Percentiles rank a stretch among this genome's conserved stretches.
These are phyloP conservation scores for Sinhomidia bicolor DNA, from an alignment of 2,888 invertebrate genomes.

Conservation along the genomic window DNA sequence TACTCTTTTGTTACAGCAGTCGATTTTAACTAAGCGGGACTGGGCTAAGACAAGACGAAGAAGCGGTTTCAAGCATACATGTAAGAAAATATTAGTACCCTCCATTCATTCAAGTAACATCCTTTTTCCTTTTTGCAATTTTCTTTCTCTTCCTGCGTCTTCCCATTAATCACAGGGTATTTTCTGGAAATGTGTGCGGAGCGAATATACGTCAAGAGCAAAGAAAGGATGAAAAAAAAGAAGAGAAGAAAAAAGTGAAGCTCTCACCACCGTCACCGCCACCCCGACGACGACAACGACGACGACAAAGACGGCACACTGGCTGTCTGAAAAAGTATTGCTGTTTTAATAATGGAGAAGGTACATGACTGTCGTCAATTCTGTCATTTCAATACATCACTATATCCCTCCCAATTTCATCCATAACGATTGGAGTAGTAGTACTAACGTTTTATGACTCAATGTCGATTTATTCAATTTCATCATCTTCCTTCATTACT, in stretches of 20 bases:
- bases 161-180: constrained; percentile 44
- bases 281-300: background rate
- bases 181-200: background rate
- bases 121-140: background rate
- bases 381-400: constrained; percentile 53
- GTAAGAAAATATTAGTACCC: constrained; percentile 17
- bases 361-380: constrained; percentile 39
- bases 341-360: constrained; percentile 25
- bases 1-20: constrained; percentile 14
- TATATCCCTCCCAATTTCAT: background rate
- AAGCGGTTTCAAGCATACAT: background rate
- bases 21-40: constrained; percentile 22
- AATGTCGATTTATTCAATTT: constrained; percentile 27
- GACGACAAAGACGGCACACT: background rate
- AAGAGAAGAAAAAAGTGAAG: background rate
- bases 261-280: no score
- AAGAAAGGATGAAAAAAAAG: background rate
- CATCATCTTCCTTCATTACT: background rate
- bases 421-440: background rate
- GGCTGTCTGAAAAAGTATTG: background rate
- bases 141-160: background rate
- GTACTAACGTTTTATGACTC: background rate
- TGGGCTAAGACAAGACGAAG: background rate
- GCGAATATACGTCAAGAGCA: background rate
- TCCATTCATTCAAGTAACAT: constrained; percentile 36